Base-by-base conservation (phyloP, 2,888 invertebrate species). In the Timema cristinae region DNA sequence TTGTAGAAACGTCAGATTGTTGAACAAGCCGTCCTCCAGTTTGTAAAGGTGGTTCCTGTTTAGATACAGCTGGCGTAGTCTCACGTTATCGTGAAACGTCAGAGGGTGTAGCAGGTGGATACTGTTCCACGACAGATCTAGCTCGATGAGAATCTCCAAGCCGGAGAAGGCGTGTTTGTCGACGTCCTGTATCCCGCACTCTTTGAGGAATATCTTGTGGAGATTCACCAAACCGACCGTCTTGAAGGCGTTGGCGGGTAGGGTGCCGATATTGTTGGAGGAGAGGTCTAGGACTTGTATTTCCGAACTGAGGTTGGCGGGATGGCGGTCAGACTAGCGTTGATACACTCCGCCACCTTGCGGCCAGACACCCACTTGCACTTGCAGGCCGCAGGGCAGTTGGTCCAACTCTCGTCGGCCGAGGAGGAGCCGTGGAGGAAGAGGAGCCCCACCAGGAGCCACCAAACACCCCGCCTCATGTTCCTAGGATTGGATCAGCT, bases 351-450 rank as follows among this genome's bases (percentile, higher is more conserved):
- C 2, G 94, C 95, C 47, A 90, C 89, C 80, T 91, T 93, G 81
- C 91, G 93, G 7, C 95, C 94, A 73, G 90, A 90, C 50, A 89
- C 89, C 95, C 95, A 95, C 75, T 90, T 89, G 81, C 95, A 95
- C 79, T 89, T 89, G 84, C 95, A 95, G 72, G 85, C 84, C 75
- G 85, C 80, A 10, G 88, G 87, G 81, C 91, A 92, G 79, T 87
- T 85, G 50, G 84, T 84, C 81, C 88, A 88, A 78, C 83, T 82
- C 32, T 15, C 56, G 50, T 71, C 71, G 77, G 67, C 85, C 85
- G 32, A 83, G 83, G 68, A 84, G 47, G 48, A 47, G 63, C 63
- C 32, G 11, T 9, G 63, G 47, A 63, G 63, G 63, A 48, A 16
- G 47, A 63, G 47, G 47, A 63, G n/a, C 63, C 11, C 47, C 63